These are phyloP conservation scores for Drosophila flavopinicola DNA, from an alignment of 2,888 invertebrate species.

Conservation along the genomic window DNA sequence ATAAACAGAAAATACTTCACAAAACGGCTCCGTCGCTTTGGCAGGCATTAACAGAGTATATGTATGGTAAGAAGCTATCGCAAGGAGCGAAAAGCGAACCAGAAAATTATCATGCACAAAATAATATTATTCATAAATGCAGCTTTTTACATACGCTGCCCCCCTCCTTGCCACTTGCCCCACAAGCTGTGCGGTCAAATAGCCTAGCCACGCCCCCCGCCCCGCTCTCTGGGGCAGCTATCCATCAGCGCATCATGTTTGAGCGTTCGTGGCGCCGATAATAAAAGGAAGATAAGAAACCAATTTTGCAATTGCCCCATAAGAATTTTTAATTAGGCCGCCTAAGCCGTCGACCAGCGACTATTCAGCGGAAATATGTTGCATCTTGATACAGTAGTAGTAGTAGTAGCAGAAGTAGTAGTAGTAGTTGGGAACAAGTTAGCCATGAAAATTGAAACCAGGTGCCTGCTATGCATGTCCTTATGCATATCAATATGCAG, in stretches of 20 bases:
- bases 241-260: conserved; percentile 81
- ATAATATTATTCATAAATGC: conserved; percentile 81
- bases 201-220: conserved; percentile 5
- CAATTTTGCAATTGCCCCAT: conserved; percentile 80
- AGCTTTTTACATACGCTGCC: conserved; percentile 46
- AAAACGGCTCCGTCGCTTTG: conserved; percentile 80
- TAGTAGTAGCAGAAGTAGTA: too few relatives aligned
- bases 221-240: conserved; percentile 57
- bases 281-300: conserved; percentile 81
- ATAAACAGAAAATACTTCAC: conserved; percentile 79
- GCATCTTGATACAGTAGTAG: conserved; percentile 55
- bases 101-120: conserved; percentile 79
- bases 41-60: conserved; percentile 63
- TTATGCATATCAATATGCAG: conserved; percentile 31
- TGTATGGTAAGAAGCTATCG: conserved; percentile 53
- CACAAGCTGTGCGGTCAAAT: conserved; percentile 33
- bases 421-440: background rate
- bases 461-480: conserved; percentile 33
- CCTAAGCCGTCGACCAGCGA: conserved; percentile 42
- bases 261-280: conserved; percentile 74
- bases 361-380: conserved; percentile 38
- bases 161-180: conserved; percentile 4
- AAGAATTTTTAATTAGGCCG: conserved; percentile 81
- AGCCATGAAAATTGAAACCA: too few relatives aligned
- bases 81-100: conserved; percentile 45